Percentiles rank a stretch among this genome's conserved stretches.
phyloP scores from a whole-genome alignment of 2,113 vertebrate genomes.

The Tor tambroides region DNA sequence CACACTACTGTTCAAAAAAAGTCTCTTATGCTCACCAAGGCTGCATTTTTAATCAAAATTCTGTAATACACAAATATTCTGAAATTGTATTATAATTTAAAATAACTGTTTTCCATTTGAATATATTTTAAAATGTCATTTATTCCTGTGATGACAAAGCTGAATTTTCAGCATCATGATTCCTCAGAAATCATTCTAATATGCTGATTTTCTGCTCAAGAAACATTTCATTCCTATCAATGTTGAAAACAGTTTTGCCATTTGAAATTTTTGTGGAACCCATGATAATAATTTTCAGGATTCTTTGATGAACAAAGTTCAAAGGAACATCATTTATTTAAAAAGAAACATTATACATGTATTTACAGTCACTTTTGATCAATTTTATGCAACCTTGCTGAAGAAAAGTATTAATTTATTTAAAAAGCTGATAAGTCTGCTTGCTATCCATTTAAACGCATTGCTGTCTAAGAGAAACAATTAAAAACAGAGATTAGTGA shows the following conservation, averaged over 20 bases:
- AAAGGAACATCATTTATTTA: neutral
- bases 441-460: neutral
- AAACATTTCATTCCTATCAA: neutral
- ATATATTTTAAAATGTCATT: too few relatives aligned
- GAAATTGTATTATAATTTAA: neutral
- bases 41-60: neutral
- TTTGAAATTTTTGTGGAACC: neutral
- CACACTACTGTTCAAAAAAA: neutral
- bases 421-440: conserved; percentile 3
- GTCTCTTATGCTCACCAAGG: neutral
- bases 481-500: neutral
- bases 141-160: too few relatives aligned
- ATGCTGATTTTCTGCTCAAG: neutral
- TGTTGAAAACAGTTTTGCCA: neutral
- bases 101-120: neutral
- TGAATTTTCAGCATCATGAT: neutral
- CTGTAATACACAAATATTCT: neutral
- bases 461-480: conserved; percentile 13
- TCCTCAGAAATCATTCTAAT: neutral
- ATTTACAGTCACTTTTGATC: neutral
- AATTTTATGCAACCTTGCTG: neutral
- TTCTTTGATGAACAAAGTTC: neutral
- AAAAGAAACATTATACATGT: neutral
- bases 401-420: neutral
- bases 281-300: neutral